Base-by-base conservation (phyloP, 2,797 vertebrate species). In the Pseudotriccus pelzelni region DNA sequence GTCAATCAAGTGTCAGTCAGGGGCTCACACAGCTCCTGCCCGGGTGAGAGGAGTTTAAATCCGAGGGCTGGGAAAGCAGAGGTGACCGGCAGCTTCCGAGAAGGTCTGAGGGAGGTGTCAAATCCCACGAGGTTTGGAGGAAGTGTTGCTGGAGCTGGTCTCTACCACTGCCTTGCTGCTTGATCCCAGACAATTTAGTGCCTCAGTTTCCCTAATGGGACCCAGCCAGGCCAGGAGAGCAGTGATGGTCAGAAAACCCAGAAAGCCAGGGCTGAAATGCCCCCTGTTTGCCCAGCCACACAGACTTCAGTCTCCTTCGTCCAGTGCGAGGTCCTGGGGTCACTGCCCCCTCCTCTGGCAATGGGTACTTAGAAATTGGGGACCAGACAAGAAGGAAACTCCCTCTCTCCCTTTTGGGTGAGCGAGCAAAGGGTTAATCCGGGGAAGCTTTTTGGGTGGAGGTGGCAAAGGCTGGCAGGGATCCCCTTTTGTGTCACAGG, bases 1-100 rank as follows among this genome's bases (percentile, higher is more conserved):
- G 94, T 95, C 94, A 91, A 89, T 95, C 95, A 96, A 50, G 68
- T 73, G 87, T 88, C 94, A 91, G 30, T 92, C 91, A 93, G 94
- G 84, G 23, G 83, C 91, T 95, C 79, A 63, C 22, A 43, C 43
- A 19, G 68, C 64, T 85, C 86, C 82, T 50, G 72, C 81, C 78
- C 2, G 55, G 81, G 46, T 11, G 74, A 74, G 59, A 64, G 83
- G 85, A 89, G 91, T 19, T 91, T 89, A 14, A 73, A 76, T 34
- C 37, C 1, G 14, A 44, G 87, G 67, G 32, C 5, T 68, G 82
- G 72, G 76, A 15, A 67, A 34, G 87, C 75, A 47, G 58, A 92
- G 89, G 78, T 67, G 93, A 49, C 56, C 37, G 0, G 34, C 16
- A 24, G 90, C 46, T 37, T 10, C 50, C 2, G 1, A 72, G 67